Evolutionary conservation across 2,888 invertebrate species (phyloP), one percentile per base, ranked within the genome.

Genomic region (Eupithecia insigniata): DNA sequence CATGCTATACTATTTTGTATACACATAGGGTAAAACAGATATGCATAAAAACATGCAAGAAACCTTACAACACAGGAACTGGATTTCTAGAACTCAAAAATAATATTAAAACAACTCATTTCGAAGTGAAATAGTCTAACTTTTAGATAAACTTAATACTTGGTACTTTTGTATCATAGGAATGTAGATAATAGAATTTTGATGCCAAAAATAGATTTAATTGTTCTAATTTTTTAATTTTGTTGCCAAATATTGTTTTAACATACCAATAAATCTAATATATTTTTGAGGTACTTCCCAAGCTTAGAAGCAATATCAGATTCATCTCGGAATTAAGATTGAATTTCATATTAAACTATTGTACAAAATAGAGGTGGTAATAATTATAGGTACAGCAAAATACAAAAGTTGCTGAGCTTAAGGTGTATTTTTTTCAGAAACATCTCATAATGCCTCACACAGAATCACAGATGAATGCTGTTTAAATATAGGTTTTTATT

Each of bases 51-150:
- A 58, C 71, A 75, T 70, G 64, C 71, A 73, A n/a, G 43, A 71
- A 66, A 74, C 34, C 61, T 64, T 16, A 32, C 67, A 67, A 71
- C 46, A 74, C 74, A 69, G 74, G 74, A 71, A 5, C 74, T 65
- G 74, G 72, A 73, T 32, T 46, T 65, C 76, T 77, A 74, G 39
- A 79, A 80, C 80, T 82, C 75, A 69, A 77, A 79, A 78, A 67
- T 72, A 72, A 70, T 51, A 71, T 75, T 26, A 71, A 61, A 39
- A 36, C 32, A 34, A 16, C 36, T 62, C 36, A n/a, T 16, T 28
- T 58, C n/a, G 0, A 30, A 8, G 18, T 8, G 46, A 22, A 51
- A 30, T 14, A 60, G 18, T 2, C 14, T 58, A 16, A 28, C 5
- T 60, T 60, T 18, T 30, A 18, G 14, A 30, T 1, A 16, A 28